phyloP scores from a whole-genome alignment of 2,113 vertebrate genomes.

The Urocolius indicus region DNA sequence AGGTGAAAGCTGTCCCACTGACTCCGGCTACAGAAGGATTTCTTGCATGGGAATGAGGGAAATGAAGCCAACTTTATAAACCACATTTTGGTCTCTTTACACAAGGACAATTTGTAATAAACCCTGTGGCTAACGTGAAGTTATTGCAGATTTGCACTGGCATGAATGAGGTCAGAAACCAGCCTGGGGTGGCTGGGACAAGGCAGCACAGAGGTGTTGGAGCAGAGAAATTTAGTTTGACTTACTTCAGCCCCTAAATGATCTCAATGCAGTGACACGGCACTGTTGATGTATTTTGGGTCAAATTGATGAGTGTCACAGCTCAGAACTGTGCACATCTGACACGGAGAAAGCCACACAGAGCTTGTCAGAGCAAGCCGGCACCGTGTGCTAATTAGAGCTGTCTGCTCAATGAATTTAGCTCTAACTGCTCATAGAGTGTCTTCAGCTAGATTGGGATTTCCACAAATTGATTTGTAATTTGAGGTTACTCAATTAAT shows the following conservation, averaged over 20 bases:
- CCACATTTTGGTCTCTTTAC: slow-evolving; percentile 62
- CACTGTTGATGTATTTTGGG: neutral
- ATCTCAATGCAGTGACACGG: neutral
- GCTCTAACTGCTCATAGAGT: neutral
- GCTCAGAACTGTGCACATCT: neutral
- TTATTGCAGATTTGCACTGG: slow-evolving; percentile 59
- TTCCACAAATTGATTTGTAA: slow-evolving; percentile 71
- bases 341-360: neutral
- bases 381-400: slow-evolving; percentile 46
- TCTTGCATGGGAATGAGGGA: slow-evolving; percentile 36
- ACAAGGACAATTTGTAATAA: slow-evolving; percentile 69
- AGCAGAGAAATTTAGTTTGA: slow-evolving; percentile 10
- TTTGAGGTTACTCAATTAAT: slow-evolving; percentile 74
- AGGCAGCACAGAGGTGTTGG: neutral
- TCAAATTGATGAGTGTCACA: neutral
- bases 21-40: neutral
- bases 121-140: slow-evolving; percentile 49
- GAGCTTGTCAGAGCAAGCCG: neutral
- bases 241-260: neutral
- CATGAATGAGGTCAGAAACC: slow-evolving; percentile 66
- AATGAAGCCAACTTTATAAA: slow-evolving; percentile 42
- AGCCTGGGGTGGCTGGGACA: slow-evolving; percentile 46
- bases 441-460: slow-evolving; percentile 57
- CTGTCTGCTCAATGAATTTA: slow-evolving; percentile 50
- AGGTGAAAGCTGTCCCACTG: slow-evolving; percentile 49